Evolutionary conservation across 2,888 invertebrate species (phyloP), one percentile per base, ranked within the genome.

Genomic region (Drosophila antonietae): DNA sequence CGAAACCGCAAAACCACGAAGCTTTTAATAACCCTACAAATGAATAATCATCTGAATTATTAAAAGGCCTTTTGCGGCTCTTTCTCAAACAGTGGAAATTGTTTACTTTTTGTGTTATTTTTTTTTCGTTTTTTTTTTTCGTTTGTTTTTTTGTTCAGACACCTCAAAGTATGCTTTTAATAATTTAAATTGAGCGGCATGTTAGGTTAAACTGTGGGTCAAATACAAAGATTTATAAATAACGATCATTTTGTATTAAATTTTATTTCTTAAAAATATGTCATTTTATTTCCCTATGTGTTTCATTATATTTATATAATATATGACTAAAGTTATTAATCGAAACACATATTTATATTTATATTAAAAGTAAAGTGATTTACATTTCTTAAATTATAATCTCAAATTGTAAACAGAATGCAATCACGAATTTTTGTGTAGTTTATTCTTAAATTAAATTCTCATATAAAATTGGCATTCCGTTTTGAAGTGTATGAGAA

Each of bases 401-500:
- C 23, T 23, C 4, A 23, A 23, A 23, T 23, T 23, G 0, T 4
- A 23, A 23, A 23, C 23, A 23, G 23, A 23, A 4, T 23, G 23
- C 31, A 39, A 43, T 52, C 4, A 15, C 15, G 18, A n/a, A 39
- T 28, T 31, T 41, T 31, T 47, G 15, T 5, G 33, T 15, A 51
- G 1, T 15, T 23, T 9, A n/a, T 12, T n/a, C 4, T 1, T 12
- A 1, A 15, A 5, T 7, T 28, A 10, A 28, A 39, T 31, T 7
- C 6, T 2, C 6, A 9, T 8, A 12, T 9, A 12, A 18, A 53
- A 28, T 20, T 4, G 15, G n/a, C 8, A 23, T 18, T n/a, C 31
- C 3, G 15, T 37, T 12, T 3, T 8, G 8, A 9, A 68, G 51
- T 52, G 68, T 68, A 58, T 44, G 10, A 14, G 20, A 33, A 31